Evolutionary conservation across 2,888 invertebrate genomes (phyloP), one percentile per base, ranked within the genome.

Genomic region (Temnothorax rugatulus): DNA sequence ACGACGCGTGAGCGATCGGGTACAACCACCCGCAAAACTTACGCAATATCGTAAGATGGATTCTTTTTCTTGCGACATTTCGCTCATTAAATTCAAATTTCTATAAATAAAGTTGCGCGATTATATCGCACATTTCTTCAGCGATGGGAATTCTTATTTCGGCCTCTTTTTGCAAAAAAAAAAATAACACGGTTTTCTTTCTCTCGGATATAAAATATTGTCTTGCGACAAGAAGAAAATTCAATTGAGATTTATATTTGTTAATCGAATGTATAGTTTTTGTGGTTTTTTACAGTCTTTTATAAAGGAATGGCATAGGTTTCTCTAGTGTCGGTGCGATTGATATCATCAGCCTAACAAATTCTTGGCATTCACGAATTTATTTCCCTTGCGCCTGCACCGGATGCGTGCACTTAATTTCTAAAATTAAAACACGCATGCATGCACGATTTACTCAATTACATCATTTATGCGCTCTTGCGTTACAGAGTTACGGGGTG

Each of bases 341-440:
- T 41, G 54, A 68, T 73, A 85, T 86, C 81, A 85, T 86, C 81
- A 86, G 69, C 82, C 59, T 83, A 83, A 89, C 86, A 61, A 74
- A 85, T 86, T 84, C 76, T 71, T 54, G 63, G 74, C 66, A 79
- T 74, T 38, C 69, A 69, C 38, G 64, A 83, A 87, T 87, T 64
- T 82, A 81, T 82, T 86, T 82, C 38, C 69, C 29, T 29, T 54
- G 76, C 82, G 34, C 38, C 38, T 76, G n/a, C 47, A 34, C 38
- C n/a, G 25, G 34, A 61, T 44, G 47, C 52, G 47, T 63, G 47
- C 29, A 41, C 41, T 64, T 68, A 61, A 59, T 76, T 76, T 57
- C 75, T 74, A 66, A 74, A 75, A 75, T 66, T 73, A 82, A 41
- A 73, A 75, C 47, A 44, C 38, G 47, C 77, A 59, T 59, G 47